Evolutionary conservation across 2,113 vertebrate genomes (phyloP).

Genomic region (Strix uralensis): DNA sequence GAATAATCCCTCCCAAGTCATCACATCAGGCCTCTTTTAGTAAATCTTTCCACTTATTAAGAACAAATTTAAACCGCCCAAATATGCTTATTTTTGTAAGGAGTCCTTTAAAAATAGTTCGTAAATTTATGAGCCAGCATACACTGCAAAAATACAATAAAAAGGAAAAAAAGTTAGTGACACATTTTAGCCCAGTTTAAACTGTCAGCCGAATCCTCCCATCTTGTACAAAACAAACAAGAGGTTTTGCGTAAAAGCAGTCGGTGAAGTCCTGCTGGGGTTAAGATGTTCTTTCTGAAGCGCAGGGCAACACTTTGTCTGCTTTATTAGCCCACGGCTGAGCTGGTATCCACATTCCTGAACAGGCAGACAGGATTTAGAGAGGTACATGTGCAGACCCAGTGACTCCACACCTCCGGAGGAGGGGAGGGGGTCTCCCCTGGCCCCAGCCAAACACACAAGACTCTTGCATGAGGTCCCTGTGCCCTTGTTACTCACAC

Average conservation of each 20-base stretch:
- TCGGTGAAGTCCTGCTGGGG: background rate
- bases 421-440: background rate
- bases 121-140: background rate
- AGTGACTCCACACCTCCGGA: background rate
- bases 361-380: background rate
- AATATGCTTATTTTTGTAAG: constrained; percentile 17
- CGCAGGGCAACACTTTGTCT: background rate
- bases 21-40: constrained; percentile 33
- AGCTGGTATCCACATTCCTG: background rate
- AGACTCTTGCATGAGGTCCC: background rate
- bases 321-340: background rate
- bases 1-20: constrained; percentile 53
- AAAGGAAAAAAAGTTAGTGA: background rate
- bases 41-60: constrained; percentile 64
- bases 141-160: constrained; percentile 3
- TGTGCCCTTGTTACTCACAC: no score
- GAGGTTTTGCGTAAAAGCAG: background rate
- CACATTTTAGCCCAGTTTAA: background rate
- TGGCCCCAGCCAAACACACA: background rate
- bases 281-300: background rate
- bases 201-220: background rate
- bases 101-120: constrained; percentile 26
- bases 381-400: background rate
- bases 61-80: background rate
- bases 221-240: background rate